Evolutionary conservation across 2,888 invertebrate genomes (phyloP).

Genomic region (Scaptomyza parva): DNA sequence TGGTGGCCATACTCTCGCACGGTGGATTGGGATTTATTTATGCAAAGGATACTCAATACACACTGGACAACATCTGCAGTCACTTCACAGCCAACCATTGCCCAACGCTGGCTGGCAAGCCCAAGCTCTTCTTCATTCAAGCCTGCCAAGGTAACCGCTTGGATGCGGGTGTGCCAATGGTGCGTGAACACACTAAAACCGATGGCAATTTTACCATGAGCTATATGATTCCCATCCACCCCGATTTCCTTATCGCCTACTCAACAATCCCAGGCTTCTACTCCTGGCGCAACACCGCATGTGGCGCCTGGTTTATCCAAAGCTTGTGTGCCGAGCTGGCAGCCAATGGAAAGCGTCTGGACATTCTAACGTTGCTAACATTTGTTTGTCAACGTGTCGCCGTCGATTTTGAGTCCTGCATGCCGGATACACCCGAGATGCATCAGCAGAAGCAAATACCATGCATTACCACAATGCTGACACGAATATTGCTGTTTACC

Average conservation of each 20-base stretch:
- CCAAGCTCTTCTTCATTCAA: constrained; percentile 90
- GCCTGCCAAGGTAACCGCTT: constrained; percentile 96
- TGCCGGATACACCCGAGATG: constrained; percentile 91
- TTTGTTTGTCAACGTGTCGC: constrained; percentile 94
- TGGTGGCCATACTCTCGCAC: constrained; percentile 94
- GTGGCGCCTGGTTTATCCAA: constrained; percentile 98
- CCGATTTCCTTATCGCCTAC: constrained; percentile 96
- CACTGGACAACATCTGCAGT: constrained; percentile 92
- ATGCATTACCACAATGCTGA: constrained; percentile 96
- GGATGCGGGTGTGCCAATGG: constrained; percentile 90
- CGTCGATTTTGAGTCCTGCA: constrained; percentile 95
- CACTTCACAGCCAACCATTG: constrained; percentile 93
- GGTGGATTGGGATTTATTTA: constrained; percentile 95
- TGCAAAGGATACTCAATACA: constrained; percentile 93
- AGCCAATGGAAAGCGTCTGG: constrained; percentile 89
- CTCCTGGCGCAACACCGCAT: constrained; percentile 97
- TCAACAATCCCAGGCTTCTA: constrained; percentile 97
- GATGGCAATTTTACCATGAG: constrained; percentile 88
- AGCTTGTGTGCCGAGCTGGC: constrained; percentile 93
- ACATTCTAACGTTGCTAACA: constrained; percentile 94
- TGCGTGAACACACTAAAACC: constrained; percentile 87
- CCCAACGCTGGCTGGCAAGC: constrained; percentile 93
- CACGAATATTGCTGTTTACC: constrained; percentile 90
- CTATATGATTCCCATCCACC: constrained; percentile 95
- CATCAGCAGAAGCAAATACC: constrained; percentile 97